These are phyloP conservation scores for Synergus itoensis DNA, from an alignment of 2,888 invertebrate species.

Conservation along the genomic window DNA sequence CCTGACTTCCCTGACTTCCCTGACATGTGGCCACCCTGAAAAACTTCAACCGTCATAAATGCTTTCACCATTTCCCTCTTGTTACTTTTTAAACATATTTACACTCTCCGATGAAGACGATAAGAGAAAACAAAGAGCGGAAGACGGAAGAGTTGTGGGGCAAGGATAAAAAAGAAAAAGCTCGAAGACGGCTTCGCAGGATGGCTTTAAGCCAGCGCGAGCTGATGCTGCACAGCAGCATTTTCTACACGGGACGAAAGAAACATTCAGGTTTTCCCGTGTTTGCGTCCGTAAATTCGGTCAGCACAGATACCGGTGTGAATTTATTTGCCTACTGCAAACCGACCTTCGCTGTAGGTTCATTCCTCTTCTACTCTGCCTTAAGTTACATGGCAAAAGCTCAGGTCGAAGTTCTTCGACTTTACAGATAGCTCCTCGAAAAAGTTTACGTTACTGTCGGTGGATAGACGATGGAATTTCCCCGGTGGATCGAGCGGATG, in stretches of 20 bases:
- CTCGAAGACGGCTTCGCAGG: not conserved
- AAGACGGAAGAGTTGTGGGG: not conserved
- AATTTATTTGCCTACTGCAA: slow-evolving; percentile 55
- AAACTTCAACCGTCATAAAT: not conserved
- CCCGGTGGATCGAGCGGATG: slow-evolving; percentile 62
- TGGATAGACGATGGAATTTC: slow-evolving; percentile 57
- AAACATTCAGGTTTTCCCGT: slow-evolving; percentile 27
- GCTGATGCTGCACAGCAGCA: slow-evolving; percentile 31
- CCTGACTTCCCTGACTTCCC: too few species aligned
- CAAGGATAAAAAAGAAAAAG: slow-evolving; percentile 10
- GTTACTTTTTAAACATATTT: slow-evolving; percentile 2
- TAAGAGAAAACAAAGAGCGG: not conserved
- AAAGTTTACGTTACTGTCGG: slow-evolving; percentile 30
- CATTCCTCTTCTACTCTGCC: slow-evolving; percentile 4
- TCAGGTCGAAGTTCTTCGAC: slow-evolving; percentile 23
- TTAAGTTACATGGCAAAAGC: slow-evolving; percentile 24
- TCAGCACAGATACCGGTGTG: slow-evolving; percentile 52
- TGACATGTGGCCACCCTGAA: not conserved
- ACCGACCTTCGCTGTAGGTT: slow-evolving; percentile 34
- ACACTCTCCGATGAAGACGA: not conserved
- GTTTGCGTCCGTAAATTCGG: slow-evolving; percentile 48
- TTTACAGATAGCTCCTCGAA: not conserved
- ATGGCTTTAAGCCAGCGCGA: slow-evolving; percentile 1
- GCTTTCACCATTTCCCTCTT: not conserved
- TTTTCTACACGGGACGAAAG: slow-evolving; percentile 16